Percentiles rank a stretch among this genome's conserved stretches.
Evolutionary conservation across 2,888 invertebrate genomes (phyloP).

Genomic region (Phaonia tiefii): DNA sequence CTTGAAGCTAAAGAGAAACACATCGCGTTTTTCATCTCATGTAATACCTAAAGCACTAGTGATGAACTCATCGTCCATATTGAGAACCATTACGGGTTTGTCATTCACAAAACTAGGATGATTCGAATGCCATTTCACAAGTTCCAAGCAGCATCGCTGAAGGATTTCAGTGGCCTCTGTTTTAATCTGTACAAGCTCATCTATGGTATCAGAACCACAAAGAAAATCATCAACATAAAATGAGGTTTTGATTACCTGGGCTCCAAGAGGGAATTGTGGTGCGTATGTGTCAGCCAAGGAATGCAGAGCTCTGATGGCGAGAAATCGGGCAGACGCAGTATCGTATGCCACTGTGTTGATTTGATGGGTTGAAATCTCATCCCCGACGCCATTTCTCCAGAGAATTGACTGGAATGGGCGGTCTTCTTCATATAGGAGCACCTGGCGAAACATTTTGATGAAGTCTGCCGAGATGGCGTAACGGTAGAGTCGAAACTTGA

Average conservation of each 20-base stretch:
- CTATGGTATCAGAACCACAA: conserved; percentile 55
- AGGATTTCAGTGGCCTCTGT: conserved; percentile 19
- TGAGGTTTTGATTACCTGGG: conserved; percentile 34
- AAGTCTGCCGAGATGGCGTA: conserved; percentile 60
- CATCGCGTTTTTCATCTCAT: too few relatives aligned
- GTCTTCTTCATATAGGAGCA: conserved; percentile 48
- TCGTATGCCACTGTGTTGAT: conserved; percentile 24
- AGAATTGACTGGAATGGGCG: conserved; percentile 62
- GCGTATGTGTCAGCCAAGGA: conserved; percentile 41
- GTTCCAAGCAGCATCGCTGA: too few relatives aligned
- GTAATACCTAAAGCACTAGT: too few relatives aligned
- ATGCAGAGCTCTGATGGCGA: conserved; percentile 53
- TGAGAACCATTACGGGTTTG: conserved; percentile 3
- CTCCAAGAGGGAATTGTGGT: conserved; percentile 27
- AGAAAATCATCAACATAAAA: conserved; percentile 58
- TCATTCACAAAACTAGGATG: too few relatives aligned
- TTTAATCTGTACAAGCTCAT: conserved; percentile 33
- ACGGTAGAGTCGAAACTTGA: conserved; percentile 62
- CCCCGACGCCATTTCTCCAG: conserved; percentile 53
- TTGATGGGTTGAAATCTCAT: conserved; percentile 17
- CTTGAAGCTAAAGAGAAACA: conserved; percentile 40
- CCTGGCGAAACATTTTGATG: conserved; percentile 56
- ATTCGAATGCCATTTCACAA: too few relatives aligned
- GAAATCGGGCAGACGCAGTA: conserved; percentile 32
- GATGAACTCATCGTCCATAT: conserved; percentile 16